A percentile compares a stretch with the other conserved stretches of the same genome.
These are phyloP conservation scores for Erythrocercus mccallii DNA, from an alignment of 2,113 vertebrate genomes.

Conservation along the genomic window DNA sequence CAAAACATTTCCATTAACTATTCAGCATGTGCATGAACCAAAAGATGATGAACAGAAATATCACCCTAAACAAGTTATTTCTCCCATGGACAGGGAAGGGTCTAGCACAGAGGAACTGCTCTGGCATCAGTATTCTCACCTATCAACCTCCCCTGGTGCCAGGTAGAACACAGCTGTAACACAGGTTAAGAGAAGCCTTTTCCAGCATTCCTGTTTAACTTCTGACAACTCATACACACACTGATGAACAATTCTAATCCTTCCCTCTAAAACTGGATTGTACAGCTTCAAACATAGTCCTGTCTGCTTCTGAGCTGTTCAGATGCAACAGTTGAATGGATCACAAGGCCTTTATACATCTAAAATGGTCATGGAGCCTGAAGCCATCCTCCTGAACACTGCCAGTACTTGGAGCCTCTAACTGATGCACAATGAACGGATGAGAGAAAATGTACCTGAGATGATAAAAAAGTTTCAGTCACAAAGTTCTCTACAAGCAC, in stretches of 20 bases:
- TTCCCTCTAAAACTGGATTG: background rate
- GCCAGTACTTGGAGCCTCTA: background rate
- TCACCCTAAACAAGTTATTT: background rate
- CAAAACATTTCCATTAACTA: background rate
- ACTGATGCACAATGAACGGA: background rate
- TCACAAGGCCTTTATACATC: background rate
- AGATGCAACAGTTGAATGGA: background rate
- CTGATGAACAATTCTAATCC: background rate
- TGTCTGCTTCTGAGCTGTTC: background rate
- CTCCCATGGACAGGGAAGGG: background rate
- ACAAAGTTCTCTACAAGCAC: background rate
- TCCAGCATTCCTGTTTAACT: background rate
- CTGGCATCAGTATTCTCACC: background rate
- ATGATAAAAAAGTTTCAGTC: background rate
- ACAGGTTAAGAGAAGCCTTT: background rate
- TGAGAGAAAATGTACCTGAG: background rate
- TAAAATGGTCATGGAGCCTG: background rate
- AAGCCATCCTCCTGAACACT: background rate
- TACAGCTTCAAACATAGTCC: background rate
- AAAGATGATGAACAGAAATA: background rate
- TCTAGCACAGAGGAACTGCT: background rate
- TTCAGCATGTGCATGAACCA: accelerated
- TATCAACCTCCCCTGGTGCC: background rate
- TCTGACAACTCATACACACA: background rate
- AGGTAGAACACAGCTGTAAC: background rate